Base-by-base conservation (phyloP, 92 coral and sea anemone genomes). In the Siderastrea radians region DNA sequence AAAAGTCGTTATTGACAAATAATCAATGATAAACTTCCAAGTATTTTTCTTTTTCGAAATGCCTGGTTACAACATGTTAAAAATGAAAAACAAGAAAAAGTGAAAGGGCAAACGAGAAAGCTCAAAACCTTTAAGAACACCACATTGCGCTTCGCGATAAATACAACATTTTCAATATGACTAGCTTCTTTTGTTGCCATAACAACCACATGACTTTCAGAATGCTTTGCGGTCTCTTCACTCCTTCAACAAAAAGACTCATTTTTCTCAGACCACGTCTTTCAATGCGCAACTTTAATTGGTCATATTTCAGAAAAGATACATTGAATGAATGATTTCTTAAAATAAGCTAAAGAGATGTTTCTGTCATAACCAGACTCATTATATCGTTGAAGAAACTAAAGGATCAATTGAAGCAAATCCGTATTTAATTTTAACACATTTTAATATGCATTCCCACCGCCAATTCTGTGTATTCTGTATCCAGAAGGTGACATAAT, bases 211-310 rank as follows among this genome's bases (percentile, higher is more conserved):
- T 63, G 51, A 17, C 54, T 15, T 3, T 15, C 73, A 84, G 63
- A 62, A 73, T 70, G 80, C 80, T 84, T 84, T 84, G 79, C 80
- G 81, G 73, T 53, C 80, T 72, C 73, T 84, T 26, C 61, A 72
- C 74, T 60, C 57, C 62, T 15, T 48, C 47, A 59, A 72, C 80
- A 83, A 83, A 54, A 74, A 49, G 62, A 68, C 68, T 9, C 10
- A 55, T 49, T 78, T 45, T 69, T 48, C n/a, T 70, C 47, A 46
- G 61, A 5, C 44, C 85, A 17, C 4, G 75, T n/a, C 76, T 52
- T 57, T 77, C 59, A 48, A 78, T 51, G 47, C 44, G 48, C 74
- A 79, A 5, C 73, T 65, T 70, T 70, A 70, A 58, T 69, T 82
- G 58, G 45, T 11, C 5, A 46, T 57, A 70, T 48, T 82, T 14